Percentiles rank a stretch among this genome's conserved stretches.
phyloP scores from a whole-genome alignment of 2,113 vertebrate genomes.

The Cheilinus undulatus region DNA sequence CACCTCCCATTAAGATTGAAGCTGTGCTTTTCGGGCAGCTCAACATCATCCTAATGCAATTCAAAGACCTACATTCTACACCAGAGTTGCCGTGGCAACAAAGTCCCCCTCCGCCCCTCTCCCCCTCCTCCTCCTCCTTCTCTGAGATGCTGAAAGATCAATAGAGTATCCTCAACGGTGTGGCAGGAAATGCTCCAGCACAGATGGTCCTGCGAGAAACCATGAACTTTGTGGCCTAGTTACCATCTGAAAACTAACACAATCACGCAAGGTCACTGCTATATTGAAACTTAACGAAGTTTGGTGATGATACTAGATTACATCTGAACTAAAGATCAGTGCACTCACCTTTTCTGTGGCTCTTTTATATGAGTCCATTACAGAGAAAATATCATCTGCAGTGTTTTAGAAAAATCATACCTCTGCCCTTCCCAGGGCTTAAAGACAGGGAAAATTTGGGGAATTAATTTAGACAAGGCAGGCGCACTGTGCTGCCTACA shows the following conservation, averaged over 20 bases:
- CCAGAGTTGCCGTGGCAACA: slow-evolving; percentile 84
- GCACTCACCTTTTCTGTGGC: background rate
- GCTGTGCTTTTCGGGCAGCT: slow-evolving; percentile 62
- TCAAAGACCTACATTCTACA: slow-evolving; percentile 83
- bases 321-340: slow-evolving; percentile 19
- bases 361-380: slow-evolving; percentile 9
- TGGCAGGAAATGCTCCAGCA: slow-evolving; percentile 70
- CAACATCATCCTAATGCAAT: slow-evolving; percentile 78
- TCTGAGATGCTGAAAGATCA: slow-evolving; percentile 78
- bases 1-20: slow-evolving; percentile 67
- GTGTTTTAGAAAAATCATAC: background rate
- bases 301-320: slow-evolving; percentile 2
- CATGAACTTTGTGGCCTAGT: slow-evolving; percentile 73
- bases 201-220: slow-evolving; percentile 73
- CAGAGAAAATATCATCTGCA: slow-evolving; percentile 1
- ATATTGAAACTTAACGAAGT: slow-evolving; percentile 31
- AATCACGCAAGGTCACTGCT: slow-evolving; percentile 40
- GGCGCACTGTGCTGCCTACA: slow-evolving; percentile 37
- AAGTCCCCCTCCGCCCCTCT: slow-evolving; percentile 40
- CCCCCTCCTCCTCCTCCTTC: background rate
- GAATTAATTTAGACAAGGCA: slow-evolving; percentile 46
- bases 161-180: slow-evolving; percentile 75
- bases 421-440: slow-evolving; percentile 17
- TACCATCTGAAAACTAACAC: slow-evolving; percentile 68
- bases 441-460: slow-evolving; percentile 27